Conservation (phyloP, 1,140 invertebrate genomes). For the Drosophila micromelanica region DNA sequence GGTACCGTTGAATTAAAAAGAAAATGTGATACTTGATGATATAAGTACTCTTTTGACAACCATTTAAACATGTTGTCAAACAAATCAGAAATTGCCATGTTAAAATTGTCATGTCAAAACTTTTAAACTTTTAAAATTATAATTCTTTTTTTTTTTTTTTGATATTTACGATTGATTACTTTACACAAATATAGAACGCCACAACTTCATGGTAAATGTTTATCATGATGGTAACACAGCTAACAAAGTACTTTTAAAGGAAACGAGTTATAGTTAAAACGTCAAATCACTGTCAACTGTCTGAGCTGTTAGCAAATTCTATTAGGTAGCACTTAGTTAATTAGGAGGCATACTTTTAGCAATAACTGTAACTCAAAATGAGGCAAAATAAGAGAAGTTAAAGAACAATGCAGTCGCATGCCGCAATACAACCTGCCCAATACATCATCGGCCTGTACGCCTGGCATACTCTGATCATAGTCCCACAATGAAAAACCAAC, state of each 20-base stretch:
- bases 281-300: background rate
- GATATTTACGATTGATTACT: background rate
- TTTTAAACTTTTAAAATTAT: too few species aligned
- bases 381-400: conserved; percentile 15
- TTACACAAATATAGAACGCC: background rate
- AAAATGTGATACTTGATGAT: too few species aligned
- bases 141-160: too few species aligned
- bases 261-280: background rate
- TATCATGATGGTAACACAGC: background rate
- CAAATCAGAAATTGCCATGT: too few species aligned
- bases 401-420: conserved; percentile 55
- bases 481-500: conserved; percentile 91
- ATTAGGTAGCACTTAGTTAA: background rate
- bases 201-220: background rate
- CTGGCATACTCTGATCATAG: conserved; percentile 92
- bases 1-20: too few species aligned
- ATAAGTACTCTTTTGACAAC: too few species aligned
- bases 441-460: conserved; percentile 91
- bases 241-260: background rate
- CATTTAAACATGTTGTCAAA: too few species aligned
- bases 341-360: conserved; percentile 2
- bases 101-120: too few species aligned
- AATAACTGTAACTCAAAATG: conserved; percentile 32
- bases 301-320: background rate
- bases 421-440: conserved; percentile 89